phyloP scores from a whole-genome alignment of 2,113 vertebrate genomes.

The Pomatorhinus ruficollis region DNA sequence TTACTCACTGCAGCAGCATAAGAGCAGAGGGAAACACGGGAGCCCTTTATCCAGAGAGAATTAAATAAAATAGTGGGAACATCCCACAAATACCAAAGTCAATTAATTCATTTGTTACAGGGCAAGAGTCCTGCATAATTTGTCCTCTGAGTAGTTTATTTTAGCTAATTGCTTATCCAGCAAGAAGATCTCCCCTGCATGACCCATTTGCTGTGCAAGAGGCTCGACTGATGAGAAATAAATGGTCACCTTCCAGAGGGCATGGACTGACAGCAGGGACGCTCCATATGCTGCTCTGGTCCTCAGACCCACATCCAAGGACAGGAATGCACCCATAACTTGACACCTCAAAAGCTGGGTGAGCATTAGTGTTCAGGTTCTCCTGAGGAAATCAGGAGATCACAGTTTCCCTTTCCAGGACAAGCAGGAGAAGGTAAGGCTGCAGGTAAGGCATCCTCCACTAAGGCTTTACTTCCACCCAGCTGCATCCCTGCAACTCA shows the following conservation, averaged over 20 bases:
- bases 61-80: background rate
- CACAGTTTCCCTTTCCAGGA: background rate
- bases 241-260: conserved; percentile 6
- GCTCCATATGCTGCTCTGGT: background rate
- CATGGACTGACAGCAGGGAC: fast-evolving
- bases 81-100: background rate
- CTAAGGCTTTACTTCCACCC: background rate
- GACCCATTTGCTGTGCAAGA: conserved; percentile 1
- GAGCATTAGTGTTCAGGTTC: background rate
- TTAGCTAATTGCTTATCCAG: conserved; percentile 50
- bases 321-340: background rate
- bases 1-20: background rate
- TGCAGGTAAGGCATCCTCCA: fast-evolving
- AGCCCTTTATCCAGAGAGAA: background rate
- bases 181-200: background rate
- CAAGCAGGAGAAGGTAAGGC: background rate
- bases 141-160: conserved; percentile 41
- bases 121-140: background rate
- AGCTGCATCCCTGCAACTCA: fast-evolving
- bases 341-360: fast-evolving
- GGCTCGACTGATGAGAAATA: background rate
- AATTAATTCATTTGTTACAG: background rate
- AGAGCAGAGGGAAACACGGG: background rate
- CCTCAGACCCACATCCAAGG: background rate
- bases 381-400: background rate